Evolutionary conservation across 2,113 vertebrate genomes (phyloP).

Genomic region (Zosterops pallidus): DNA sequence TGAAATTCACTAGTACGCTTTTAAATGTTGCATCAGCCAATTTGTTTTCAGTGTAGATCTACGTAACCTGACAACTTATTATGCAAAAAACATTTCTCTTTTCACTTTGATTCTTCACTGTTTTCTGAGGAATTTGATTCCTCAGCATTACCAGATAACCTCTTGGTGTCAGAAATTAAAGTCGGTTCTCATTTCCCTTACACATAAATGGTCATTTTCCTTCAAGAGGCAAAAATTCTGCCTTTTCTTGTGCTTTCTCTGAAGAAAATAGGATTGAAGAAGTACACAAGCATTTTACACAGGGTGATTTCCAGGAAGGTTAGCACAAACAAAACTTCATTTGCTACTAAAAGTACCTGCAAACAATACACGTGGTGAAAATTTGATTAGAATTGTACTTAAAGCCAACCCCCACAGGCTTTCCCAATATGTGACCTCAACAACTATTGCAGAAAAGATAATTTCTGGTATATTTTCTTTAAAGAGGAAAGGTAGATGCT

Average conservation of each 20-base stretch:
- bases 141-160: background rate
- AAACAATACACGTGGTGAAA: background rate
- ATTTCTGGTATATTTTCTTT: background rate
- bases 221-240: background rate
- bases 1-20: background rate
- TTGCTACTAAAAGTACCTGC: background rate
- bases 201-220: background rate
- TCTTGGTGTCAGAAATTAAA: background rate
- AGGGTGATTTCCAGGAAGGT: background rate
- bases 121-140: background rate
- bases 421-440: background rate
- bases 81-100: background rate
- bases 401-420: background rate
- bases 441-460: background rate
- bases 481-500: background rate
- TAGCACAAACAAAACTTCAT: background rate
- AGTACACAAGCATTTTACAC: rapidly evolving
- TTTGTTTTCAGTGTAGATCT: background rate
- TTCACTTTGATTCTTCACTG: background rate
- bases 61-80: background rate
- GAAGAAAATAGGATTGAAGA: background rate
- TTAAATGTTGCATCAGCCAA: background rate
- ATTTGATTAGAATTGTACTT: background rate
- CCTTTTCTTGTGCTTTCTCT: background rate
- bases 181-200: background rate